Evolutionary conservation across 2,113 vertebrate species (phyloP), one percentile per base, ranked within the genome.

Genomic region (Cyphomyrus plagiostoma): DNA sequence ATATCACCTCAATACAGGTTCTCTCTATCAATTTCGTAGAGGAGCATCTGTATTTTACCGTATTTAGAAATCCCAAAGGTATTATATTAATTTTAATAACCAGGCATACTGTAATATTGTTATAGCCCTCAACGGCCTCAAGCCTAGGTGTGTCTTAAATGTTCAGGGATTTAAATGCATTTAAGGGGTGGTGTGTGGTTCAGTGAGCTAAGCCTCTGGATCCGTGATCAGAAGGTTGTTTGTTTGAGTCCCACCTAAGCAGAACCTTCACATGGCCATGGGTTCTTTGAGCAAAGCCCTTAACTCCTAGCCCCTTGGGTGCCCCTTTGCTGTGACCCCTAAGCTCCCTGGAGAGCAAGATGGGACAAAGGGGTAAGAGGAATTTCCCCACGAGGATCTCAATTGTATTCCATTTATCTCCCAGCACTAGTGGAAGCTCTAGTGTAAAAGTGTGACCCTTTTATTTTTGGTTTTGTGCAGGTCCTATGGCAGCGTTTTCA

Each of bases 401-500:
- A 3, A 11, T 66, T 70, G 19, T 39, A 48, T 88, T 46, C 45
- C 26, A 45, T 10, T 19, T 30, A 39, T 80, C 35, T 39, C 4
- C 15, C n/a, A 74, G 13, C 13, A 52, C 13, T 52, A 52, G 49
- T n/a, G 56, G 23, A 74, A 46, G 10, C 21, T 5, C 9, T 30
- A 3, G 30, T 77, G 30, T 30, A 39, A 39, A 77, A 42, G 70
- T 77, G 35, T 77, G 13, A 77, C 3, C 3, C 70, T 77, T 45
- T n/a, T 19, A 50, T 15, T 19, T 45, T 48, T 89, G 23, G 23
- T 15, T 4, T 49, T 19, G 39, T 70, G 9, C 88, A 99, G 98
- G 90, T 99, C 98, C 11, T 99, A 99, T 92, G 98, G 98, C 94
- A 97, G 97, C 0, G 98, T 99, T 3, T 99, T 97, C 92, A 99